Conservation (phyloP, 2,113 vertebrate genomes). For the Siniperca chuatsi region DNA sequence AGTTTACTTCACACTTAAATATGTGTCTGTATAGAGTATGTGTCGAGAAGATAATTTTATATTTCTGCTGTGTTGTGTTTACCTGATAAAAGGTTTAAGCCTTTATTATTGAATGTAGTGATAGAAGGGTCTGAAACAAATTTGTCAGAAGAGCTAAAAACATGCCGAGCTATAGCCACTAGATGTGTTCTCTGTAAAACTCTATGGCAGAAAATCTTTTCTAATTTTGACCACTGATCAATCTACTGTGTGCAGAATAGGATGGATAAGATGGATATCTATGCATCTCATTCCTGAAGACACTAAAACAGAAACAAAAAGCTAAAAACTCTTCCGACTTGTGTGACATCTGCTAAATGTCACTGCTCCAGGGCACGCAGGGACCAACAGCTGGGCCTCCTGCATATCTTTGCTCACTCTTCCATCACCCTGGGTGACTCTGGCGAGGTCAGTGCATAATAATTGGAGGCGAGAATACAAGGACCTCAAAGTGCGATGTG, state of each 20-base stretch:
- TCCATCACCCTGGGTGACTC: conserved; percentile 65
- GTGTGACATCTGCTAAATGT: conserved; percentile 66
- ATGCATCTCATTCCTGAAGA: conserved; percentile 13
- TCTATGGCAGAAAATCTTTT: not conserved
- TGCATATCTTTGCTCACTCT: conserved; percentile 52
- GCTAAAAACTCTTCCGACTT: not conserved
- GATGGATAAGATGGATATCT: not conserved
- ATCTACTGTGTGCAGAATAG: not conserved
- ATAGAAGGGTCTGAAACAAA: not conserved
- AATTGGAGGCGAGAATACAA: conserved; percentile 28
- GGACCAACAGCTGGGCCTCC: conserved; percentile 70
- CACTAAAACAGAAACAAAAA: not conserved
- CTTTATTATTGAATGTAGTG: not conserved
- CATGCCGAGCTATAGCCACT: not conserved
- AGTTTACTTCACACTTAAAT: not conserved
- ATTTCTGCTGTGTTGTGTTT: not conserved
- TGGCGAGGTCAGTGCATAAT: conserved; percentile 46
- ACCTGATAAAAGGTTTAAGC: not conserved
- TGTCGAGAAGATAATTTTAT: not conserved
- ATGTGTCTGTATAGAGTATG: no score
- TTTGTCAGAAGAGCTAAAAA: not conserved
- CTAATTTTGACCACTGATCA: not conserved
- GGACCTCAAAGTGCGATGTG: conserved; percentile 22
- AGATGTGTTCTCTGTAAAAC: not conserved
- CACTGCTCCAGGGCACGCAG: conserved; percentile 31